Percentiles rank a stretch among this genome's conserved stretches.
Conservation (phyloP, 2,888 invertebrate genomes). For the Trachelus stipa region DNA sequence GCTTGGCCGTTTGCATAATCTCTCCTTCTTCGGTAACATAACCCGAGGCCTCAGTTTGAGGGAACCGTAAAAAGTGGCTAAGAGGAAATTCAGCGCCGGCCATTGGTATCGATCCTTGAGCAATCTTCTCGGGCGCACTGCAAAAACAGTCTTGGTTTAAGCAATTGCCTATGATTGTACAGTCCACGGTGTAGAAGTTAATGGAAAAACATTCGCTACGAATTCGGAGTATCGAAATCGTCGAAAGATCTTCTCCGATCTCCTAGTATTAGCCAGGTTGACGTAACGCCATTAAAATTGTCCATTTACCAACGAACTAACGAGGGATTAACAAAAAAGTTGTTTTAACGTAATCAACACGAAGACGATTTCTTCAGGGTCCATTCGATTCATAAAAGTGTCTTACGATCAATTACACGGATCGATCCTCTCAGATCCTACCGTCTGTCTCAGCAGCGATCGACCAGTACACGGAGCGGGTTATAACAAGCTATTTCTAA, state of each 20-base stretch:
- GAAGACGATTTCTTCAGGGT: neutral
- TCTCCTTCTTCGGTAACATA: neutral
- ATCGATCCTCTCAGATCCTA: neutral
- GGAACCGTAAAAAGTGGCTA: constrained; percentile 1
- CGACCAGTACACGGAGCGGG: neutral
- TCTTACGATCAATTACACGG: neutral
- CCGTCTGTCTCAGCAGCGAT: neutral
- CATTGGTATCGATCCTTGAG: neutral
- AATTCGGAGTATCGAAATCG: neutral
- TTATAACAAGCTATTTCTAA: constrained; percentile 9
- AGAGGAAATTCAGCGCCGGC: neutral
- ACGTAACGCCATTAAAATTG: neutral
- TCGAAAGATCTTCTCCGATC: neutral
- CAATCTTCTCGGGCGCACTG: neutral
- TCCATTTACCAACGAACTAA: neutral
- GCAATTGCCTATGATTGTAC: neutral
- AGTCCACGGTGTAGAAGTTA: neutral
- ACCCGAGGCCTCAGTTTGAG: neutral
- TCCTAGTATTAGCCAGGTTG: neutral
- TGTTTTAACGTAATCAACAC: neutral
- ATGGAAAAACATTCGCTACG: neutral
- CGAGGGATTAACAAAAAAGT: neutral
- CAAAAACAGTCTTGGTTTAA: neutral
- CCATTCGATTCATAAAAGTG: neutral
- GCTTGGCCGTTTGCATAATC: constrained; percentile 6